Conservation (phyloP, 2,888 invertebrate species). For the Parelbella ahira region DNA sequence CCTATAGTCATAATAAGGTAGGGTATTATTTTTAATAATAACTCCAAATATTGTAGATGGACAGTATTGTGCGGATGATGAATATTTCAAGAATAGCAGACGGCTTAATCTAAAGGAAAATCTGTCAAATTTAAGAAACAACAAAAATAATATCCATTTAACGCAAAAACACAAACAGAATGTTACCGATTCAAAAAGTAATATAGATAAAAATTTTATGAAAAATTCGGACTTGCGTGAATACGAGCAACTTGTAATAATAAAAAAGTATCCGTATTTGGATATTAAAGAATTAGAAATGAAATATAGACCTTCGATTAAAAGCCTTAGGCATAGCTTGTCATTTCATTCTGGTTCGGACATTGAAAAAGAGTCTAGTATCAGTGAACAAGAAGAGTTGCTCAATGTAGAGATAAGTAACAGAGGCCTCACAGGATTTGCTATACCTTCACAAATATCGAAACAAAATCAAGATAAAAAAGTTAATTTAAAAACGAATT, state of each 20-base stretch:
- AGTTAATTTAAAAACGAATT: conserved; percentile 28
- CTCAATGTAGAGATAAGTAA: conserved; percentile 65
- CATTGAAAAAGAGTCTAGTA: conserved; percentile 43
- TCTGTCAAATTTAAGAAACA: conserved; percentile 39
- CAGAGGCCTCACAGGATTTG: conserved; percentile 64
- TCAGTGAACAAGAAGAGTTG: conserved; percentile 49
- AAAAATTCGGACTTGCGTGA: conserved; percentile 46
- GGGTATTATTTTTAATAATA: too few relatives aligned
- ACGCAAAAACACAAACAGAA: conserved; percentile 35
- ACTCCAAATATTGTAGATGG: too few relatives aligned
- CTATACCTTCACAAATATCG: conserved; percentile 51
- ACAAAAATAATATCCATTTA: conserved; percentile 31
- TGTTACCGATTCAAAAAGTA: not conserved
- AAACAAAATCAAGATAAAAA: conserved; percentile 34
- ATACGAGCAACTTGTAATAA: conserved; percentile 65
- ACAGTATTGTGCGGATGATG: too few relatives aligned
- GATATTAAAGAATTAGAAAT: conserved; percentile 61
- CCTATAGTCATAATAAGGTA: too few relatives aligned
- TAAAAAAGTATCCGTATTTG: conserved; percentile 70
- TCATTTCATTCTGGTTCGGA: conserved; percentile 39
- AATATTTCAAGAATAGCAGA: too few relatives aligned
- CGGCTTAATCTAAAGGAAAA: too few relatives aligned
- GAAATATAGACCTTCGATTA: conserved; percentile 48
- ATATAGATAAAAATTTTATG: not conserved
- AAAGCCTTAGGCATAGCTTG: conserved; percentile 49